Conservation (phyloP, 1,140 invertebrate species). For the Aphidius gifuensis region DNA sequence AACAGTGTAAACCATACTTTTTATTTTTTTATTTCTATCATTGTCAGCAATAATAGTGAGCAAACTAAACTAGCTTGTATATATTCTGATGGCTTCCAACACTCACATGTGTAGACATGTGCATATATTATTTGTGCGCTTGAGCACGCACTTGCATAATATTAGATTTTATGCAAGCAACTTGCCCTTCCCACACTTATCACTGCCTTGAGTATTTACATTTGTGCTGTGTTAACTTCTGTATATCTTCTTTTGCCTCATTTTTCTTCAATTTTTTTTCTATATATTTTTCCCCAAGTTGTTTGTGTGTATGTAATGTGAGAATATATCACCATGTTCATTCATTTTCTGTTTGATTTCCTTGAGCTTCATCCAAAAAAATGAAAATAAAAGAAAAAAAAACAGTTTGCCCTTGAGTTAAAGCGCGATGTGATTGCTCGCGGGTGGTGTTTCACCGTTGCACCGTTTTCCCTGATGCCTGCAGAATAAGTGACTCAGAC, state of each 20-base stretch:
- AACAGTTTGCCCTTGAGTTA: conserved; percentile 8
- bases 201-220: conserved; percentile 39
- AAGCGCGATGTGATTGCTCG: neutral
- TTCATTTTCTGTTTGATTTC: too few species aligned
- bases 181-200: conserved; percentile 57
- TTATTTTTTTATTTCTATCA: neutral
- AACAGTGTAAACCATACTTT: conserved; percentile 22
- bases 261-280: neutral
- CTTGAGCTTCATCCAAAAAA: neutral
- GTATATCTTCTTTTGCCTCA: conserved; percentile 15
- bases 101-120: conserved; percentile 25
- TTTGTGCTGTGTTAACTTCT: conserved; percentile 16
- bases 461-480: neutral
- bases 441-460: neutral
- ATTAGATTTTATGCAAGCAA: conserved; percentile 50
- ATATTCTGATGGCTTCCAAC: neutral
- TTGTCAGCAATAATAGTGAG: too few species aligned
- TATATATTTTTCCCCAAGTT: conserved; percentile 11
- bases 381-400: neutral
- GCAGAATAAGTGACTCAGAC: conserved; percentile 10
- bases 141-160: conserved; percentile 46
- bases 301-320: neutral
- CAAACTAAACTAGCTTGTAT: too few species aligned
- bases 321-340: too few species aligned
- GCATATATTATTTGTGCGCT: too few species aligned